Percentiles rank a stretch among this genome's conserved stretches.
These are phyloP conservation scores for Epizoanthus rinbou DNA, from an alignment of 92 coral and sea anemone species.

Conservation along the genomic window DNA sequence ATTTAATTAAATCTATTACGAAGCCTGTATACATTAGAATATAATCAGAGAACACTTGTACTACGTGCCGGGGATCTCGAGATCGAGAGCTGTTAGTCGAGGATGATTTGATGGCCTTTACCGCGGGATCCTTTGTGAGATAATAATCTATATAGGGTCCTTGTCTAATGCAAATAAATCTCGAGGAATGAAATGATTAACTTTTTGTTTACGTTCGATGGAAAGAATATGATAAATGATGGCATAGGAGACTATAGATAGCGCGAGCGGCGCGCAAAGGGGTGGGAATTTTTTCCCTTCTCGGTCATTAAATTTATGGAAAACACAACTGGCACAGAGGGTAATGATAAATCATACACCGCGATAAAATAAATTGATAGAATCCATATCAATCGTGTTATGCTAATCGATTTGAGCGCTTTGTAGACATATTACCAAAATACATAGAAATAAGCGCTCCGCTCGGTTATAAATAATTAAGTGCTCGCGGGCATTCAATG, in stretches of 20 bases:
- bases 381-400: slow-evolving; percentile 46
- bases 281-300: slow-evolving; percentile 32
- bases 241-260: slow-evolving; percentile 32
- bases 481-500: slow-evolving; percentile 33
- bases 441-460: slow-evolving; percentile 24
- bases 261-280: not conserved
- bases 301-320: slow-evolving; percentile 4
- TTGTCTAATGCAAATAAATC: slow-evolving; percentile 65
- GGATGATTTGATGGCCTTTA: slow-evolving; percentile 39
- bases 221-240: slow-evolving; percentile 40
- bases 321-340: slow-evolving; percentile 45
- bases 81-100: slow-evolving; percentile 11
- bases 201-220: slow-evolving; percentile 34
- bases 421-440: slow-evolving; percentile 37
- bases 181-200: slow-evolving; percentile 47
- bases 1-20: not conserved
- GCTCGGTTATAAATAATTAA: slow-evolving; percentile 37
- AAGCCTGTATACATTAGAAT: not conserved
- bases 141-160: slow-evolving; percentile 60
- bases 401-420: slow-evolving; percentile 51
- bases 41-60: not conserved
- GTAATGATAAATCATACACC: slow-evolving; percentile 51
- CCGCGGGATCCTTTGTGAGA: slow-evolving; percentile 68
- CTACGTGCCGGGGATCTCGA: not conserved
- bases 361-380: slow-evolving; percentile 53